Evolutionary conservation across 2,888 invertebrate genomes (phyloP).

Genomic region (Hirudinaria manillensis): DNA sequence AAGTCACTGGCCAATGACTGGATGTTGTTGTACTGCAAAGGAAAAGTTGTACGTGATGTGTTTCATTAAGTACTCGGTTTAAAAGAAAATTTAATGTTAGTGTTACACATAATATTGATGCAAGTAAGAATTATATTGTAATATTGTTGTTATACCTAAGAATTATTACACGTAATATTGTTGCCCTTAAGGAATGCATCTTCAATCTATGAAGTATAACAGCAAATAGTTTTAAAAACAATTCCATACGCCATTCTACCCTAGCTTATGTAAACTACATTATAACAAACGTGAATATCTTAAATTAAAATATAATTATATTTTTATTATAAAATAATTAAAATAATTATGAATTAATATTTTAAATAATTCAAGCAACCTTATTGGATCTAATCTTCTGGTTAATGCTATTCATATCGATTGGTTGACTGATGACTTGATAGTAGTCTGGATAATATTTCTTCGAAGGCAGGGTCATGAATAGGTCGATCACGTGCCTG

Average conservation of each 20-base stretch:
- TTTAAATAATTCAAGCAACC: slow-evolving; percentile 43
- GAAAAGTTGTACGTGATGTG: neutral
- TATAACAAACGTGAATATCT: too few species aligned
- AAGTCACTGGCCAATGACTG: slow-evolving; percentile 63
- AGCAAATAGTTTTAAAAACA: too few species aligned
- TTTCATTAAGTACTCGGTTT: neutral
- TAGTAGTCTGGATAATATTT: slow-evolving; percentile 92
- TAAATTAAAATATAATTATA: neutral
- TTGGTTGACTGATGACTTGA: slow-evolving; percentile 83
- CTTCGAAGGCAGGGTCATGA: slow-evolving; percentile 92
- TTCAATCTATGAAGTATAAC: too few species aligned
- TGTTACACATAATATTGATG: too few species aligned
- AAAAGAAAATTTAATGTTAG: too few species aligned
- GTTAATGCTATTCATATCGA: slow-evolving; percentile 89
- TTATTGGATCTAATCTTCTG: slow-evolving; percentile 73
- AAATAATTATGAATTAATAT: neutral
- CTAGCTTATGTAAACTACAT: too few species aligned
- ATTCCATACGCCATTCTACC: too few species aligned
- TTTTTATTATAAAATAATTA: neutral
- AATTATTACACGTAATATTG: too few species aligned
- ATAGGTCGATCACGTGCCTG: slow-evolving; percentile 78
- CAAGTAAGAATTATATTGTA: too few species aligned
- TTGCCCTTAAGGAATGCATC: too few species aligned
- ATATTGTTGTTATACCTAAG: too few species aligned
- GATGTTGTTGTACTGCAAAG: slow-evolving; percentile 58